Evolutionary conservation across 2,888 invertebrate species (phyloP), one percentile per base, ranked within the genome.

Genomic region (Pyrochroa serraticornis): DNA sequence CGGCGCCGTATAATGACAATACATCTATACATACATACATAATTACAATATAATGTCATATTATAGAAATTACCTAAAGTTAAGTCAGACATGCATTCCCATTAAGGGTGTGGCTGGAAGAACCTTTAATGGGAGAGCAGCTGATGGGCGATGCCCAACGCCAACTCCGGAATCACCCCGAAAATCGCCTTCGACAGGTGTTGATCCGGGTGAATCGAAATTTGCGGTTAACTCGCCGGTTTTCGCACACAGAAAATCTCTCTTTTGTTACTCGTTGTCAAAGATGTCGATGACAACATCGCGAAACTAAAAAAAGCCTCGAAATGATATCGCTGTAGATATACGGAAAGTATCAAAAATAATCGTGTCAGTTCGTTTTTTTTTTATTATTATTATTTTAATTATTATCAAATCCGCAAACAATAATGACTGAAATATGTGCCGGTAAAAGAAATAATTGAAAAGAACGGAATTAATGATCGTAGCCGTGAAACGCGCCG

Each of bases 31-130:
- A 75, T 73, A 76, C 72, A 74, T 75, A 73, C 73, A 76, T 75
- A 73, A 74, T 76, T 75, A 76, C 73, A 75, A 64, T 71, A 67
- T 65, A 61, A 62, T 64, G 64, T 65, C 59, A 63, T 65, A 67
- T 57, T 60, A 54, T 55, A 68, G 66, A 65, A 53, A 63, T 50
- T 60, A 57, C 36, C 55, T 63, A 63, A 57, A 50, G 51, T 52
- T 55, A 54, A 56, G 60, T 67, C 74, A 75, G 77, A 66, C 76
- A 73, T 76, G 76, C 78, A 72, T 68, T 79, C 84, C 82, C 84
- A 85, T 87, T 86, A 84, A 84, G 82, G 84, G 85, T 85, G 86
- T 87, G 88, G 87, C 87, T 87, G 87, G 87, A 87, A 82, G 82
- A 85, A 86, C 85, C 82, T 66, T 85, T 85, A 86, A 87, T 86